These are phyloP conservation scores for Argyresthia albistria DNA, from an alignment of 2,888 invertebrate genomes.

Conservation along the genomic window DNA sequence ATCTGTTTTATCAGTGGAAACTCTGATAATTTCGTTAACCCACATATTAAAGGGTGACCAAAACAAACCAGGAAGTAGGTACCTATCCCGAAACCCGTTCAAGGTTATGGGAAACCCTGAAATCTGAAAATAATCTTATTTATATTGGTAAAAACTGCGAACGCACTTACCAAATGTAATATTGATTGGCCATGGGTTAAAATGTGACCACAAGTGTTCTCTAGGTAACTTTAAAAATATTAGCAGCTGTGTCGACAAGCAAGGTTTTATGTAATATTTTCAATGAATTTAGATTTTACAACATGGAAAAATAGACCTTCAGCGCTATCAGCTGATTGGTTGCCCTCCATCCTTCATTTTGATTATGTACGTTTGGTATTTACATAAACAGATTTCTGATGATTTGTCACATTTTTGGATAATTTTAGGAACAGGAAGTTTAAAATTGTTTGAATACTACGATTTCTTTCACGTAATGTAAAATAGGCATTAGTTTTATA, in stretches of 20 bases:
- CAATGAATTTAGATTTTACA: slow-evolving; percentile 36
- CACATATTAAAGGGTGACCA: too few species aligned
- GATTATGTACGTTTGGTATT: background rate
- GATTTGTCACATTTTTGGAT: background rate
- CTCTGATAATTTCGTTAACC: too few species aligned
- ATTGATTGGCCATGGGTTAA: slow-evolving; percentile 11
- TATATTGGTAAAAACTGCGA: background rate
- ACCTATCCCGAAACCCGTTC: background rate
- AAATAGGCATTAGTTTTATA: background rate
- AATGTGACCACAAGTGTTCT: slow-evolving; percentile 21
- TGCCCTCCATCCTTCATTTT: slow-evolving; percentile 17
- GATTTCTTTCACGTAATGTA: background rate
- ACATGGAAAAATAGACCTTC: slow-evolving; percentile 52
- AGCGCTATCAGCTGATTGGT: slow-evolving; percentile 60
- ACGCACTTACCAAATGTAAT: slow-evolving; percentile 13
- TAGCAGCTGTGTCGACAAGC: slow-evolving; percentile 17
- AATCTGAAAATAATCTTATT: background rate
- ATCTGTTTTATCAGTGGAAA: too few species aligned
- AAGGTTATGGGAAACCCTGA: background rate
- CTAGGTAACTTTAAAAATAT: slow-evolving; percentile 8
- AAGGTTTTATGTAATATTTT: slow-evolving; percentile 64
- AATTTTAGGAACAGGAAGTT: background rate
- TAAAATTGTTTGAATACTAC: background rate
- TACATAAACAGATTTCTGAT: background rate
- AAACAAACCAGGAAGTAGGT: too few species aligned